Evolutionary conservation across 2,888 invertebrate species (phyloP).

Genomic region (Morpho helenor): DNA sequence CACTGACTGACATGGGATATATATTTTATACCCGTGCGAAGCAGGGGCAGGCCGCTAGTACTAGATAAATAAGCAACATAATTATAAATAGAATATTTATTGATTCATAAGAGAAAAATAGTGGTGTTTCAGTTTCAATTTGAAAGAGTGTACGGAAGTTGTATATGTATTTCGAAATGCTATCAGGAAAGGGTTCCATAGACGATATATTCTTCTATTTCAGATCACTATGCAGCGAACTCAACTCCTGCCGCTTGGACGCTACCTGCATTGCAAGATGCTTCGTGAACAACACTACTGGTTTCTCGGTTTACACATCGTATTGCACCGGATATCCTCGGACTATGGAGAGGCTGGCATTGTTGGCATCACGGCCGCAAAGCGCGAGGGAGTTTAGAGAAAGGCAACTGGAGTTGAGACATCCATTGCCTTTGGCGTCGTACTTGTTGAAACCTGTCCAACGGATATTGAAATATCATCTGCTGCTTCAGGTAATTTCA

Average conservation of each 20-base stretch:
- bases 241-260: constrained; percentile 87
- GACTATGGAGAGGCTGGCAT: constrained; percentile 92
- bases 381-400: constrained; percentile 85
- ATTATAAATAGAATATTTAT: too few relatives aligned
- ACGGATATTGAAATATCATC: constrained; percentile 96
- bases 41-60: too few relatives aligned
- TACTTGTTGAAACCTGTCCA: constrained; percentile 97
- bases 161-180: too few relatives aligned
- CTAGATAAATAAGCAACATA: too few relatives aligned
- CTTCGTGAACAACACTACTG: constrained; percentile 89
- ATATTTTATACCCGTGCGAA: too few relatives aligned
- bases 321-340: constrained; percentile 97
- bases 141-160: too few relatives aligned
- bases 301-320: constrained; percentile 92
- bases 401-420: constrained; percentile 88
- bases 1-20: too few relatives aligned
- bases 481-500: constrained; percentile 91
- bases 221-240: constrained; percentile 87
- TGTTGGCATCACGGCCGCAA: constrained; percentile 86
- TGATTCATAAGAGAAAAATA: too few relatives aligned
- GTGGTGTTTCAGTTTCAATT: too few relatives aligned
- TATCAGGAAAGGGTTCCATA: too few relatives aligned
- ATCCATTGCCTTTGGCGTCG: constrained; percentile 94
- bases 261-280: constrained; percentile 89
- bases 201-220: constrained; percentile 27